Evolutionary conservation across 2,888 invertebrate genomes (phyloP).

Genomic region (Pseudococcus longispinus): DNA sequence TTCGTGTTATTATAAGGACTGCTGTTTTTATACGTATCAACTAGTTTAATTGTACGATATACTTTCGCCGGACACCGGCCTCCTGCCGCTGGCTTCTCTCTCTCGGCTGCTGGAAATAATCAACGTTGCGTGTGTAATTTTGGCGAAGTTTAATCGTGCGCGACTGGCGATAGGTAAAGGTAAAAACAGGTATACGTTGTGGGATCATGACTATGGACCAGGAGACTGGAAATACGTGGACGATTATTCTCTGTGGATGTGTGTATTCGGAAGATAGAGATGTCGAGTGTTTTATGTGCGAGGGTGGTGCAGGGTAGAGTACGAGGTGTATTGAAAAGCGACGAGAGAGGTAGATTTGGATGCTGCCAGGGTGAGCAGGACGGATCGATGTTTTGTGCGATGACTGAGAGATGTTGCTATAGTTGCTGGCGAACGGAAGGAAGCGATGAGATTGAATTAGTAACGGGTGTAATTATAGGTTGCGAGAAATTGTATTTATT

Average conservation of each 20-base stretch:
- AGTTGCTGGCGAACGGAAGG: neutral
- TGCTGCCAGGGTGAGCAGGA: neutral
- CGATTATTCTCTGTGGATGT: neutral
- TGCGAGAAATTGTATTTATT: slow-evolving; percentile 10
- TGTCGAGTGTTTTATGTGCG: neutral
- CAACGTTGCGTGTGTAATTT: slow-evolving; percentile 32
- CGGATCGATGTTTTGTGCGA: neutral
- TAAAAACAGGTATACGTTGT: neutral
- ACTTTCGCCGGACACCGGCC: slow-evolving; percentile 22
- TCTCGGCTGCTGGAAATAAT: neutral
- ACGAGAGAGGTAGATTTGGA: neutral
- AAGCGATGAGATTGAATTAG: slow-evolving; percentile 31
- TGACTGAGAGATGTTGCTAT: neutral
- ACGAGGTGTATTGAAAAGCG: neutral
- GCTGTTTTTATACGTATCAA: neutral
- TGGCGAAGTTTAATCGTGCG: slow-evolving; percentile 12
- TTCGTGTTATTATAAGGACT: too few relatives aligned
- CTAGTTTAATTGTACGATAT: neutral
- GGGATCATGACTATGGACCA: neutral
- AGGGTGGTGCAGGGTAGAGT: neutral
- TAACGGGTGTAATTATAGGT: slow-evolving; percentile 12
- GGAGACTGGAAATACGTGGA: neutral
- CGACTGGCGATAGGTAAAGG: neutral
- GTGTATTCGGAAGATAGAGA: neutral
- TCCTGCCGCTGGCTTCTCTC: neutral